A percentile compares a stretch with the other conserved stretches of the same genome.
Evolutionary conservation across 1,140 invertebrate genomes (phyloP).

Genomic region (Oncopeltus fasciatus): DNA sequence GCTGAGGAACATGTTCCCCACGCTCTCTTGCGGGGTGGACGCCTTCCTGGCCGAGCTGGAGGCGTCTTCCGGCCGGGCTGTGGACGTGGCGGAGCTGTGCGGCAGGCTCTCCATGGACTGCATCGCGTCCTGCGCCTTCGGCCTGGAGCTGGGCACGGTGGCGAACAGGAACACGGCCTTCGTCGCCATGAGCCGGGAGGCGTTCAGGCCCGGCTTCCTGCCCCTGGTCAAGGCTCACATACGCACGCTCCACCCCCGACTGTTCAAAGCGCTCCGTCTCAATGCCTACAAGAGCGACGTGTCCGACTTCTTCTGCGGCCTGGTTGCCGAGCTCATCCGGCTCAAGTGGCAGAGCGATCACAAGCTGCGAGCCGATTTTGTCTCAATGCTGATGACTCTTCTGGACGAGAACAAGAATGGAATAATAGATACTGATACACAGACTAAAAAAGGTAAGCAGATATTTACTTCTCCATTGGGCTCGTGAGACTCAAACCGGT

Average conservation of each 20-base stretch:
- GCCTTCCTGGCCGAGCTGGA: constrained; percentile 25
- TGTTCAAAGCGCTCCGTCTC: constrained; percentile 11
- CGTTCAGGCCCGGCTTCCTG: background rate
- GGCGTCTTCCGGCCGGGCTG: constrained; percentile 30
- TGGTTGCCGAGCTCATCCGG: background rate
- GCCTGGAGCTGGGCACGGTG: constrained; percentile 20
- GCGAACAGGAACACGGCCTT: background rate
- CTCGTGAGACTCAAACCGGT: no score
- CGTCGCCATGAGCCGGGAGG: background rate
- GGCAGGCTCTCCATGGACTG: constrained; percentile 26
- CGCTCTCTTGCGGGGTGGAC: constrained; percentile 32
- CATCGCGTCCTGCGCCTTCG: constrained; percentile 30
- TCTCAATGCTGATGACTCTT: background rate
- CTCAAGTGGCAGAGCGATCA: background rate
- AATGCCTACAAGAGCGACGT: constrained; percentile 13
- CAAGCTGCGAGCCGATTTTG: background rate
- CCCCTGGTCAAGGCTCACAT: background rate
- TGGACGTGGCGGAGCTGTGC: constrained; percentile 27
- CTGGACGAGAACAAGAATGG: background rate
- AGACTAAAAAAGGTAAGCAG: background rate
- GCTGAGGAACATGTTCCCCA: constrained; percentile 38
- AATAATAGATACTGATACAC: background rate
- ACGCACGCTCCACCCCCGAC: background rate
- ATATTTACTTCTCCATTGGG: no score
- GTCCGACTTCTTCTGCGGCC: constrained; percentile 21